Base-by-base conservation (phyloP, 2,888 invertebrate species). In the Aleiodes alternator region DNA sequence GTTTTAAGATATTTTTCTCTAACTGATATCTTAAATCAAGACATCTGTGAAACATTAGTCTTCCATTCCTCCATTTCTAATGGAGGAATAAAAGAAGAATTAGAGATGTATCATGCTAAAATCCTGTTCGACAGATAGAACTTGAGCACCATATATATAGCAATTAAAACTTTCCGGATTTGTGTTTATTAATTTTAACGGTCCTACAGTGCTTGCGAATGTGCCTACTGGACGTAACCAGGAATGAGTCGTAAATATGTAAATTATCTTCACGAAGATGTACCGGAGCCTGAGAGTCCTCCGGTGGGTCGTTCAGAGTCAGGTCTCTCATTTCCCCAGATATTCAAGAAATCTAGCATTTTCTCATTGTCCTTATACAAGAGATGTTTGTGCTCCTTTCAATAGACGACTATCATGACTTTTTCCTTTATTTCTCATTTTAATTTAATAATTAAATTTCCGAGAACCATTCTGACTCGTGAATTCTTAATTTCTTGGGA, bases 191-290 rank as follows among this genome's bases (percentile, higher is more conserved):
- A 75, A 72, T 72, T 71, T 72, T 56, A 77, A 70, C 70, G 57
- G 71, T 73, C 72, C 8, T 34, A n/a, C 34, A 12, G n/a, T 11
- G 38, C 34, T 38, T 31, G 6, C 8, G 38, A 2, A 11, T 31
- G 38, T 12, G 31, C 12, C 31, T 61, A 61, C 59, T 7, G 38
- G 59, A 38, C 34, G 38, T 29, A 34, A n/a, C 53, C 48, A 57
- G 48, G 53, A 71, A 43, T 72, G 66, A 70, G 51, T 75, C 71
- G 56, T 75, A 71, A 71, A 75, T 75, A 75, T 75, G 71, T 56
- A 75, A 71, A 71, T 75, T 14, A 71, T 75, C 64, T 48, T 5
- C 43, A 11, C 71, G 43, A 71, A 71, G 71, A 70, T 57, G 64
- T 71, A 55, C 64, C 50, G 50, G 71, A 29, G 14, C 23, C 61